Percentiles rank a stretch among this genome's conserved stretches.
These are phyloP conservation scores for Cetonia aurata DNA, from an alignment of 2,888 invertebrate genomes.

Conservation along the genomic window DNA sequence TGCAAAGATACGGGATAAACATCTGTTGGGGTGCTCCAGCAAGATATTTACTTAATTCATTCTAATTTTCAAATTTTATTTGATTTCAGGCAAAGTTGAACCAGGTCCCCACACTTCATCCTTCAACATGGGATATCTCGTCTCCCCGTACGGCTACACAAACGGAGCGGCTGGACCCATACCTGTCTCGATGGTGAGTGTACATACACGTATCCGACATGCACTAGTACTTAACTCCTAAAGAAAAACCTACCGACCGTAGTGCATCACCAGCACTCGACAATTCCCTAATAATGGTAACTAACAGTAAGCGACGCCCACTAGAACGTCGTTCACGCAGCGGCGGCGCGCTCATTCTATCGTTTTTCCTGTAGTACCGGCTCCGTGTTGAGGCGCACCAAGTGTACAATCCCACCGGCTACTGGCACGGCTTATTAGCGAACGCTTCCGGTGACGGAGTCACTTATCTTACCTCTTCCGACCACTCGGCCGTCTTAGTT, in stretches of 20 bases:
- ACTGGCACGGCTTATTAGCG: slow-evolving; percentile 35
- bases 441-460: slow-evolving; percentile 41
- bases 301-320: slow-evolving; percentile 21
- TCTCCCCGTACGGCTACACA: slow-evolving; percentile 90
- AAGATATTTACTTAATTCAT: slow-evolving; percentile 1
- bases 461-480: slow-evolving; percentile 44
- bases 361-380: slow-evolving; percentile 14
- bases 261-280: background rate
- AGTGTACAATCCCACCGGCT: slow-evolving; percentile 32
- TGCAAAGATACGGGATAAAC: background rate
- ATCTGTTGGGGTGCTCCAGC: background rate
- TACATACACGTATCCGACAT: slow-evolving; percentile 37
- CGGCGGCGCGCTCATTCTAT: background rate
- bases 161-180: slow-evolving; percentile 88
- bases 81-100: slow-evolving; percentile 81
- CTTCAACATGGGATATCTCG: slow-evolving; percentile 94
- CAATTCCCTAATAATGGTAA: slow-evolving; percentile 21
- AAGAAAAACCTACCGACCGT: no score
- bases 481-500: slow-evolving; percentile 45
- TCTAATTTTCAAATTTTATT: slow-evolving; percentile 39
- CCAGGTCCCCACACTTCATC: slow-evolving; percentile 82
- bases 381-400: slow-evolving; percentile 15
- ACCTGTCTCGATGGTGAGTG: slow-evolving; percentile 91
- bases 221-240: background rate
- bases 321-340: background rate